Evolutionary conservation across 2,797 vertebrate species (phyloP).

Genomic region (Agapornis canus): DNA sequence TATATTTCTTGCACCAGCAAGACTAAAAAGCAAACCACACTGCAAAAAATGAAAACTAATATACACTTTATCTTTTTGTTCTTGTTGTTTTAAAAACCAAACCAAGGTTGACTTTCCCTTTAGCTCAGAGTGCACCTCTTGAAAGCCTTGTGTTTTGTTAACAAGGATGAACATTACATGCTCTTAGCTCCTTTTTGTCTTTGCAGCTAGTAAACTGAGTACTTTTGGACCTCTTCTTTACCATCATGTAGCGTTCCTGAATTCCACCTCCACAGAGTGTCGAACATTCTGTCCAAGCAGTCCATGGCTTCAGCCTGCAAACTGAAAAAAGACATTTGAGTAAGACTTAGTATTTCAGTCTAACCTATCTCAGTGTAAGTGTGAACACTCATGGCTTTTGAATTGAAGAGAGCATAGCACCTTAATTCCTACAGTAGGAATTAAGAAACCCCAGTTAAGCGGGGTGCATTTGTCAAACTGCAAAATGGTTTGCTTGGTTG

Average conservation of each 20-base stretch:
- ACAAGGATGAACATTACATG: constrained; percentile 96
- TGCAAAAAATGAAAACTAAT: constrained; percentile 80
- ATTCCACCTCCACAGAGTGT: constrained; percentile 94
- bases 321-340: constrained; percentile 69
- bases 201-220: constrained; percentile 94
- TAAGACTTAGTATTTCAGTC: neutral
- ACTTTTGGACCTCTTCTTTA: constrained; percentile 93
- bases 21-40: constrained; percentile 77
- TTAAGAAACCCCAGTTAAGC: neutral
- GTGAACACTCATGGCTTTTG: neutral
- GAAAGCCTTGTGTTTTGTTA: constrained; percentile 75
- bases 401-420: neutral
- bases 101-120: constrained; percentile 78
- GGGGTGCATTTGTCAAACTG: neutral
- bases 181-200: constrained; percentile 97
- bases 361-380: neutral
- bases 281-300: constrained; percentile 94
- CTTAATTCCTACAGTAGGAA: neutral
- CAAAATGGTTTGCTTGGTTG: neutral
- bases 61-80: constrained; percentile 68
- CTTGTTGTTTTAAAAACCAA: constrained; percentile 72
- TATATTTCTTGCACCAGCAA: constrained; percentile 76
- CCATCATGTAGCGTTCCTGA: constrained; percentile 94
- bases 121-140: constrained; percentile 76
- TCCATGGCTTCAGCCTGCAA: constrained; percentile 96